These are phyloP conservation scores for Herpailurus yagouaroundi DNA, from an alignment of 2,113 vertebrate species.

Conservation along the genomic window DNA sequence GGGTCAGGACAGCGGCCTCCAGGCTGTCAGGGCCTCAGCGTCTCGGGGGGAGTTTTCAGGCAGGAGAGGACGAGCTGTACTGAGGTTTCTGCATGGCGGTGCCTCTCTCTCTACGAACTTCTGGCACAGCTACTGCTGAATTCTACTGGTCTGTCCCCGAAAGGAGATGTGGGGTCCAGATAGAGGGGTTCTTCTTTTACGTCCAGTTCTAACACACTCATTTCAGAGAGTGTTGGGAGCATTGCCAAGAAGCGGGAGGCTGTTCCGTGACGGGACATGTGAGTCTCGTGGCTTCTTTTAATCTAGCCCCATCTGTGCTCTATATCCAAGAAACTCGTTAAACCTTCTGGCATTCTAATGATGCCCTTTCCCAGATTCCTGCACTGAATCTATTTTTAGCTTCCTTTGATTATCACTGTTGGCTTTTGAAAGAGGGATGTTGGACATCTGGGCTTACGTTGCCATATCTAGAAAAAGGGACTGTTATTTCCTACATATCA, in stretches of 20 bases:
- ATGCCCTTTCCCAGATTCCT: constrained; percentile 3
- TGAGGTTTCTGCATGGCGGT: background rate
- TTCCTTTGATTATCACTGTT: constrained; percentile 10
- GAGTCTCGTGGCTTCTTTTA: background rate
- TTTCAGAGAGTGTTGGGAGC: background rate
- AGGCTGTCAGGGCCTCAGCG: no score
- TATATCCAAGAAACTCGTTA: background rate
- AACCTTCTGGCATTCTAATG: background rate
- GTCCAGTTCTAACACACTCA: background rate
- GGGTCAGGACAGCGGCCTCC: background rate
- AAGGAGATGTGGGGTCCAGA: background rate
- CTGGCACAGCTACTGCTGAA: background rate
- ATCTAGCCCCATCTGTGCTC: background rate
- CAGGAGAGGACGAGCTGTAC: fast-evolving
- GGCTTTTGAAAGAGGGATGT: background rate
- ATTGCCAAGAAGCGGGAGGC: background rate
- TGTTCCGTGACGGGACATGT: background rate
- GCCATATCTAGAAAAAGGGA: background rate
- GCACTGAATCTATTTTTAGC: background rate
- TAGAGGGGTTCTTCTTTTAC: background rate
- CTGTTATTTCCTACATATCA: background rate
- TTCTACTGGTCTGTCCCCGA: fast-evolving
- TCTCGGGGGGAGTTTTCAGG: fast-evolving
- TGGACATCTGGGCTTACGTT: background rate
- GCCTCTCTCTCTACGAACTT: background rate